These are phyloP conservation scores for Thunnus albacares DNA, from an alignment of 2,797 vertebrate genomes.

Conservation along the genomic window DNA sequence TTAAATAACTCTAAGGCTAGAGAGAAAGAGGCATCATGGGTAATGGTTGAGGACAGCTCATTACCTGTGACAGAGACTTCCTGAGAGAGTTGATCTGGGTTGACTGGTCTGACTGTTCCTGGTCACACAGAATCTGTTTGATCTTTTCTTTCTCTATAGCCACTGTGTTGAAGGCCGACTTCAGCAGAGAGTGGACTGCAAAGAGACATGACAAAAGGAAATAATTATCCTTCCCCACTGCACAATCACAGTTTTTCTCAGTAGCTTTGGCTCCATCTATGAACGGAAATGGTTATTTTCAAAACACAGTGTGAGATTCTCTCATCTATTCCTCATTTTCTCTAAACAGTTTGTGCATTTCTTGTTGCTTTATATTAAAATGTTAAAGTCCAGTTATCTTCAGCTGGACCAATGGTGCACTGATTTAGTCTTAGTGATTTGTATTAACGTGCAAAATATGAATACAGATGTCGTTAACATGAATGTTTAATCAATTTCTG, in stretches of 20 bases:
- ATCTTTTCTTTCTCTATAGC: constrained; percentile 99
- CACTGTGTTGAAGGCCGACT: constrained; percentile 99
- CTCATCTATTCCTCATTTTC: background rate
- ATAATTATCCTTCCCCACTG: background rate
- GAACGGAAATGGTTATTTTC: background rate
- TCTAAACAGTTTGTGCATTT: background rate
- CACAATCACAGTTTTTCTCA: background rate
- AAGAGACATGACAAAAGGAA: constrained; percentile 17
- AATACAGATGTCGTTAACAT: too few species aligned
- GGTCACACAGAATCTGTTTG: constrained; percentile 95
- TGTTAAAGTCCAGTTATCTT: background rate
- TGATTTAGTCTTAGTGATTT: background rate
- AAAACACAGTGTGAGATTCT: constrained; percentile 2
- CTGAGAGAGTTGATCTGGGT: constrained; percentile 93
- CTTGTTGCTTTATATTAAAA: background rate
- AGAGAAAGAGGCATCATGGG: constrained; percentile 24
- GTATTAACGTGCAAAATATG: too few species aligned
- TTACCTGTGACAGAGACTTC: constrained; percentile 98
- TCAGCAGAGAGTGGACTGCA: constrained; percentile 96
- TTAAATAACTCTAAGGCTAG: constrained; percentile 3
- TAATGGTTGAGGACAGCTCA: constrained; percentile 13
- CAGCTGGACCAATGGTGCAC: background rate
- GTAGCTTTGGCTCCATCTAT: background rate
- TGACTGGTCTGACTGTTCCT: constrained; percentile 92
- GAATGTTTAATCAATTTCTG: too few species aligned